Percentiles rank a stretch among this genome's conserved stretches.
Conservation (phyloP, 2,797 vertebrate genomes). For the Argya squamiceps region DNA sequence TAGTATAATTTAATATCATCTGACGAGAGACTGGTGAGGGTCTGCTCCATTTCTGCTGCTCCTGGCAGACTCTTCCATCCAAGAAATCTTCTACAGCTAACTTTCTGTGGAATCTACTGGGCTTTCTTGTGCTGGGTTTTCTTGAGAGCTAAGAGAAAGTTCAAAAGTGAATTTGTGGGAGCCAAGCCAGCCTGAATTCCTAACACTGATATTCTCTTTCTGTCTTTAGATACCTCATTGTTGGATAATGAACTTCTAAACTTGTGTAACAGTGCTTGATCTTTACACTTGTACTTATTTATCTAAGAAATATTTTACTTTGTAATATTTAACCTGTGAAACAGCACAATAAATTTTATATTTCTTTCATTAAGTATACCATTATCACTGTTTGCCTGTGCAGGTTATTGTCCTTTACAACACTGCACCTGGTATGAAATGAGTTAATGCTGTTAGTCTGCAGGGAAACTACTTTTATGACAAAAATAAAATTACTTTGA, state of each 20-base stretch:
- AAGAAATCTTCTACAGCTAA: neutral
- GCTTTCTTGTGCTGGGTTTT: neutral
- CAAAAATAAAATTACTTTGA: conserved; percentile 69
- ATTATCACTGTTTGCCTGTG: neutral
- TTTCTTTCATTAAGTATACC: neutral
- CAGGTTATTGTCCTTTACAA: neutral
- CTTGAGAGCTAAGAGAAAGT: neutral
- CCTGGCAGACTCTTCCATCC: neutral
- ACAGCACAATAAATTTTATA: neutral
- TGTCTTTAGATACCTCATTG: neutral
- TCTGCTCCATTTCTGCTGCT: neutral
- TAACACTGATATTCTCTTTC: neutral
- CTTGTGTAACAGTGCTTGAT: neutral
- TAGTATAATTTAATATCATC: neutral
- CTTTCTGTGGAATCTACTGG: neutral
- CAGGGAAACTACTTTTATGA: conserved; percentile 44
- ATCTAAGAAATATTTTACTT: neutral
- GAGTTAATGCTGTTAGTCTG: conserved; percentile 59
- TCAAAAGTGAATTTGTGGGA: neutral
- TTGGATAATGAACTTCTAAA: neutral
- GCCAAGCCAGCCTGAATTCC: neutral
- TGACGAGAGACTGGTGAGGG: neutral
- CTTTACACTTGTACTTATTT: neutral
- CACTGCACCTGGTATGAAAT: neutral
- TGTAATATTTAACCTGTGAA: neutral